These are phyloP conservation scores for Ptychadena robeensis DNA, from an alignment of 2,797 vertebrate genomes.

Conservation along the genomic window DNA sequence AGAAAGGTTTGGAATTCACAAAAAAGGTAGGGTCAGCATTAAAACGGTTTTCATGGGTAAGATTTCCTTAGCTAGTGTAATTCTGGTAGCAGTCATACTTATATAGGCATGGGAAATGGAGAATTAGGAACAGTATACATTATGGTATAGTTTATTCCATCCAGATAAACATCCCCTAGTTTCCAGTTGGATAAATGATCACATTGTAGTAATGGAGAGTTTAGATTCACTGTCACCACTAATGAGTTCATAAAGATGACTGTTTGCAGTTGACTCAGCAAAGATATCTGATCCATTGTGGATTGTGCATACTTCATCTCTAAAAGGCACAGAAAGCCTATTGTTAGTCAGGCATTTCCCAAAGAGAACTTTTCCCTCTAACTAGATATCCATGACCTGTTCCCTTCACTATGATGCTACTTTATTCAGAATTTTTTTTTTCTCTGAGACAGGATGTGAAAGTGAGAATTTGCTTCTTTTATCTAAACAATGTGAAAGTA, in stretches of 20 bases:
- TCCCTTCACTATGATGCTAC: background rate
- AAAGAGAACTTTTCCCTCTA: background rate
- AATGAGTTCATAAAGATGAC: background rate
- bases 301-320: background rate
- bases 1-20: too few species aligned
- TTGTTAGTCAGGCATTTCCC: background rate
- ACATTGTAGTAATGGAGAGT: too few species aligned
- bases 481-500: background rate
- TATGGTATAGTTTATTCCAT: too few species aligned
- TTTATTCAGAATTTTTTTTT: background rate
- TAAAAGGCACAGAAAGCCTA: background rate
- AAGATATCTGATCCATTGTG: background rate
- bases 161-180: too few species aligned
- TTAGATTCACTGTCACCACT: too few species aligned
- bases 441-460: background rate
- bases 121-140: too few species aligned
- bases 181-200: too few species aligned
- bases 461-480: background rate
- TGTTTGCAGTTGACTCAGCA: background rate
- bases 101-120: too few species aligned
- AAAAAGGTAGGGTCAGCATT: background rate
- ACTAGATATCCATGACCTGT: background rate
- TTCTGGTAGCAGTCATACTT: background rate
- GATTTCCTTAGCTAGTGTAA: background rate
- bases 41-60: background rate